These are phyloP conservation scores for Nerophis lumbriciformis DNA, from an alignment of 2,113 vertebrate genomes.

Conservation along the genomic window DNA sequence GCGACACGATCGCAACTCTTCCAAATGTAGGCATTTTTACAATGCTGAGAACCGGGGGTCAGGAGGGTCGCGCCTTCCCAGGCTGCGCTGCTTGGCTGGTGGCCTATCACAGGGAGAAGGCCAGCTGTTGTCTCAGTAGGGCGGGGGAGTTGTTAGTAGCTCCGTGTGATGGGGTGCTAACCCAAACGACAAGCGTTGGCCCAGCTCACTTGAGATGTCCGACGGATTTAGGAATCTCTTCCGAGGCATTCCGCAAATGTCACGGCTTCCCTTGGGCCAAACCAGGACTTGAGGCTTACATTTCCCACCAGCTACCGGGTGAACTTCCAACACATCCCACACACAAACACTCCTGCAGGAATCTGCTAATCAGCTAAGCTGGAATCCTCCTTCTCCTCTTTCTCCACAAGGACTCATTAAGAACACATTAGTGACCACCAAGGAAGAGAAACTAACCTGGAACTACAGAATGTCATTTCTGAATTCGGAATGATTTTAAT, in stretches of 20 bases:
- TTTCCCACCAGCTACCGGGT: conserved; percentile 30
- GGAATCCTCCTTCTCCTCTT: conserved; percentile 16
- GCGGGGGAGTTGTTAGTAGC: not conserved
- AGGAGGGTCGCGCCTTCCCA: conserved; percentile 33
- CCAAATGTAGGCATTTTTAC: conserved; percentile 68
- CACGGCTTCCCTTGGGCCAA: not conserved
- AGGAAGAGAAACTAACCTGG: conserved; percentile 26
- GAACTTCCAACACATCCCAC: conserved; percentile 40
- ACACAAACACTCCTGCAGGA: conserved; percentile 41
- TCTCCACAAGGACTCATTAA: conserved; percentile 37
- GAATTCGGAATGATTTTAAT: not conserved
- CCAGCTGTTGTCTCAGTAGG: conserved; percentile 55
- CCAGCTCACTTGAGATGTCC: conserved; percentile 12
- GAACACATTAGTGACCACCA: conserved; percentile 34
- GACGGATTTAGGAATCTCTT: conserved; percentile 13
- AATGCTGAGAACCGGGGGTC: conserved; percentile 25
- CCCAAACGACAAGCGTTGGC: conserved; percentile 20
- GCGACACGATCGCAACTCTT: conserved; percentile 39
- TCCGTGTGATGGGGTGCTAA: conserved; percentile 21
- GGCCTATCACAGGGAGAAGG: conserved; percentile 36
- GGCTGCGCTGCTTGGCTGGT: conserved; percentile 49
- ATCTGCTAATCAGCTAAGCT: conserved; percentile 36
- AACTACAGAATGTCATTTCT: conserved; percentile 13
- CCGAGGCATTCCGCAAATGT: conserved; percentile 22
- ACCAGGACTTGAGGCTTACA: not conserved